Evolutionary conservation across 2,113 vertebrate species (phyloP), one percentile per base, ranked within the genome.

Genomic region (Anguilla rostrata): DNA sequence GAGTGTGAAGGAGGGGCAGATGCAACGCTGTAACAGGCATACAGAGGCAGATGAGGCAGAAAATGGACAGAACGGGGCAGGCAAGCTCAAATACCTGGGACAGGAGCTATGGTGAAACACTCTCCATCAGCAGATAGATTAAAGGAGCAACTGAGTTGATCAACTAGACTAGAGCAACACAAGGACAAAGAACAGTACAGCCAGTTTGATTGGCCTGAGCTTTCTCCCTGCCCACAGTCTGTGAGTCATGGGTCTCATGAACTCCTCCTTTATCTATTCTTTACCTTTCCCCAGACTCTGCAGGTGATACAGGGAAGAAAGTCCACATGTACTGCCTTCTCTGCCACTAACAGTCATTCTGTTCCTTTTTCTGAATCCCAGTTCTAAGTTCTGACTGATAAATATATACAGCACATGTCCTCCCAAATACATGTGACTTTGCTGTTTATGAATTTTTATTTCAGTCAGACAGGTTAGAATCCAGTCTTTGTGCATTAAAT

Each of bases 31-130:
- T 40, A 49, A 81, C 84, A n/a, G 43, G 53, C 53, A n/a, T 9
- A 12, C 22, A 80, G 84, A 53, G 43, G 46, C 49, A 79, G 84
- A 18, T 41, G 78, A 60, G 26, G 5, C 26, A 75, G 46, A 81
- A 12, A 81, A 40, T 85, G 78, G 49, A 34, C 75, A 57, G 29
- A 57, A 18, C 34, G 6, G 5, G 43, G 75, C 14, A 57, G 43
- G 12, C 11, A 39, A 5, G 56, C 14, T 75, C 84, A 79, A 85
- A 85, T 46, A 41, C 81, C 84, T 85, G 53, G 84, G 22, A 11
- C 46, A 80, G 78, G 78, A 79, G 56, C 75, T 26, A 80, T 34
- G 79, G 15, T 41, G 39, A 85, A 41, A 60, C 53, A 14, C 43
- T 1, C 49, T 57, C 9, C 46, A 29, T n/a, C 49, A 39, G 53